Percentiles rank a stretch among this genome's conserved stretches.
Conservation (phyloP, 2,797 vertebrate genomes). For the Catostomus latipinnis region DNA sequence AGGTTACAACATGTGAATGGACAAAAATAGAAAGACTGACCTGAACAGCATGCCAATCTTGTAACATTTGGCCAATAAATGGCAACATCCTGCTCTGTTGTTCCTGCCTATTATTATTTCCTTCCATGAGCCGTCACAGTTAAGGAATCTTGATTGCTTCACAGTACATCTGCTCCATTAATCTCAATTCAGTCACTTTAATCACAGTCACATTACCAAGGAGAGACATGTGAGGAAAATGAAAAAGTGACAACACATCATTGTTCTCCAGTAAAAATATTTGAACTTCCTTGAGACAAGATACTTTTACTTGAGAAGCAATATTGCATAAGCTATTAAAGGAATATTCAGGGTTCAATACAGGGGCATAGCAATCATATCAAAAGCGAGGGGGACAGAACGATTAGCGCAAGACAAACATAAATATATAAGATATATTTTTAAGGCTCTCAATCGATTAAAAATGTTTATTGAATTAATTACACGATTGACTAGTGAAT, state of each 20-base stretch:
- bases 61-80: slow-evolving; percentile 34
- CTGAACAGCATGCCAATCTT: slow-evolving; percentile 33
- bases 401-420: too few relatives aligned
- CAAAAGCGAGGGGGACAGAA: too few relatives aligned
- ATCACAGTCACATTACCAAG: slow-evolving; percentile 71
- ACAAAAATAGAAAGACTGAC: slow-evolving; percentile 41
- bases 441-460: too few relatives aligned
- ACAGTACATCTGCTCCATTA: background rate
- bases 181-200: slow-evolving; percentile 69
- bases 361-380: too few relatives aligned
- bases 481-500: too few relatives aligned
- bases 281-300: too few relatives aligned
- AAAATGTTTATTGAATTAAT: too few relatives aligned
- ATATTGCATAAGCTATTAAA: background rate
- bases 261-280: too few relatives aligned
- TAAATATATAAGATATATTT: too few relatives aligned
- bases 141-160: background rate
- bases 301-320: background rate
- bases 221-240: background rate
- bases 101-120: slow-evolving; percentile 26
- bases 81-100: slow-evolving; percentile 32
- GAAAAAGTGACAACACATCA: slow-evolving; percentile 7
- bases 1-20: slow-evolving; percentile 25
- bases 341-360: too few relatives aligned
- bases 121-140: slow-evolving; percentile 24